Evolutionary conservation across 2,113 vertebrate genomes (phyloP).

Genomic region (Poeciliopsis prolifica): DNA sequence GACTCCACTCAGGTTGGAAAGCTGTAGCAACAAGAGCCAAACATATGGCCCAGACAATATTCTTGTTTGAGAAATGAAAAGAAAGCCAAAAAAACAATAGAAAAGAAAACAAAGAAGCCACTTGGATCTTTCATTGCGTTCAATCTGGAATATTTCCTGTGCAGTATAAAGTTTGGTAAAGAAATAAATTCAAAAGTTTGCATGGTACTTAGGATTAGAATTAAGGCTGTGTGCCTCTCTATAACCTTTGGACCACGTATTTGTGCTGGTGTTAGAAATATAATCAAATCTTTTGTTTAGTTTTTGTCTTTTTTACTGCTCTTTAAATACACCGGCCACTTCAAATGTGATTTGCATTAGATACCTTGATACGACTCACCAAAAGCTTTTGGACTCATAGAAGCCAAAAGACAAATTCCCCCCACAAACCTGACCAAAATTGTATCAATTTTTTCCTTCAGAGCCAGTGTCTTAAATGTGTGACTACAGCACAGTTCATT

Average conservation of each 20-base stretch:
- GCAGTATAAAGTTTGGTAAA: background rate
- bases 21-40: constrained; percentile 54
- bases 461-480: too few relatives aligned
- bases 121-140: constrained; percentile 55
- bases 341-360: too few relatives aligned
- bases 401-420: too few relatives aligned
- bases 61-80: constrained; percentile 54
- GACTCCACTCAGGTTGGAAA: constrained; percentile 44
- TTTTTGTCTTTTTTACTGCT: background rate
- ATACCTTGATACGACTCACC: too few relatives aligned
- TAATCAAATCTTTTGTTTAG: background rate
- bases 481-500: too few relatives aligned
- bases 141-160: constrained; percentile 29
- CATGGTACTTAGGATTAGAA: background rate
- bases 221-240: background rate
- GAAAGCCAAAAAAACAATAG: constrained; percentile 56
- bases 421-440: too few relatives aligned
- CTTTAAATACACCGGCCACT: too few relatives aligned
- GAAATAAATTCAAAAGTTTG: background rate
- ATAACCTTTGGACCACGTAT: background rate
- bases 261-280: background rate
- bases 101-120: constrained; percentile 54
- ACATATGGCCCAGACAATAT: constrained; percentile 71
- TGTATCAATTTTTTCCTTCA: too few relatives aligned
- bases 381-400: too few relatives aligned